phyloP scores from a whole-genome alignment of 2,113 vertebrate species.

The Arvicanthis niloticus region DNA sequence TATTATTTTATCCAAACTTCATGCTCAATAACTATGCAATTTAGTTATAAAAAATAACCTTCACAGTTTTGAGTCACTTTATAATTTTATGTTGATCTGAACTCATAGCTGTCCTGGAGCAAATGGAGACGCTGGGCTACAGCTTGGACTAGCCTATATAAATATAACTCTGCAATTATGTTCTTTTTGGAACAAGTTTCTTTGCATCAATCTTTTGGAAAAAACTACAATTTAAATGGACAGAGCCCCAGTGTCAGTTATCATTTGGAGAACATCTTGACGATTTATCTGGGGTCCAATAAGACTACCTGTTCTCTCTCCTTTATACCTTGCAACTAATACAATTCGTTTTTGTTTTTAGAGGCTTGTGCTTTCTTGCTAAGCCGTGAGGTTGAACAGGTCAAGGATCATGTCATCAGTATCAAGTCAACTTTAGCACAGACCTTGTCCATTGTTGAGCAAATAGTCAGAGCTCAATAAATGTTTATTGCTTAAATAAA shows the following conservation, averaged over 20 bases:
- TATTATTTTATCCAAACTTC: not conserved
- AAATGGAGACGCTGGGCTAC: too few relatives aligned
- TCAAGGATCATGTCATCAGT: slow-evolving; percentile 62
- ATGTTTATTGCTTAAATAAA: slow-evolving; percentile 72
- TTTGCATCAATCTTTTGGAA: not conserved
- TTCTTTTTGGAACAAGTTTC: slow-evolving; percentile 35
- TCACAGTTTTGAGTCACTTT: not conserved
- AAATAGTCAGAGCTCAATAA: slow-evolving; percentile 64
- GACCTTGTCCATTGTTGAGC: slow-evolving; percentile 61
- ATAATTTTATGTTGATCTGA: not conserved
- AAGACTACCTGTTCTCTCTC: not conserved
- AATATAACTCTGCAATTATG: not conserved
- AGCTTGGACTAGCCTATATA: not conserved
- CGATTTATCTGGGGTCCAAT: not conserved
- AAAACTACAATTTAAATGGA: not conserved
- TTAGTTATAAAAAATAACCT: not conserved
- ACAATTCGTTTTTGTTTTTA: slow-evolving; percentile 45
- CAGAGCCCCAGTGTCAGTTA: not conserved
- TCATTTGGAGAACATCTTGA: slow-evolving; percentile 27
- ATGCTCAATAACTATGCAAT: not conserved
- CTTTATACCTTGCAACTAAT: not conserved
- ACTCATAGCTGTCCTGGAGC: not conserved
- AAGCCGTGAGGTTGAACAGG: not conserved
- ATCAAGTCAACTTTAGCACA: slow-evolving; percentile 50
- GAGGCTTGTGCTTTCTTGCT: not conserved